Base-by-base conservation (phyloP, 1,140 invertebrate genomes). In the Diachasma alloeum region DNA sequence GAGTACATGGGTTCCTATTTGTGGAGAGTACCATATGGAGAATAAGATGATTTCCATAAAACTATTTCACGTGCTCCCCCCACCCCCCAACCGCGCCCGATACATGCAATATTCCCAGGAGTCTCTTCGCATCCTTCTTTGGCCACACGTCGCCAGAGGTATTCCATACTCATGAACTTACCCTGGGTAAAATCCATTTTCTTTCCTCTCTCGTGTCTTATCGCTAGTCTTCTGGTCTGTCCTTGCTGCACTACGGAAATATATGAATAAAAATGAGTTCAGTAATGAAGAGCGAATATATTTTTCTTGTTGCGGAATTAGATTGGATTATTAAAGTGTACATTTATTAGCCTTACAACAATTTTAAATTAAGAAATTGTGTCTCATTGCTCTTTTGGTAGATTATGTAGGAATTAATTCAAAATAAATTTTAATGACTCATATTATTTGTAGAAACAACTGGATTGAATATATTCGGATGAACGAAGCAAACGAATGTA, bases 31-130 rank as follows among this genome's bases (percentile, higher is more conserved):
- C 59, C 19, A 26, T 66, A 68, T 37, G 56, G 36, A 68, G 31
- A 72, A 37, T 67, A 56, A 68, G 46, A 59, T 13, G 63, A 75
- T 75, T 75, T 69, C 74, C 74, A 75, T 75, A 69, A 75, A 68
- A 69, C 63, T 53, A 69, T 74, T 42, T 36, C 42, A 53, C 74
- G 39, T 75, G 13, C 26, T 56, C 69, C 37, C 26, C 31, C 6
- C 31, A 2, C 31, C 31, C 31, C 31, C 31, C 2, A 31, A 2
- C 31, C 6, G 2, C 31, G 2, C 31, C 42, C 63, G 44, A 63
- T 75, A 72, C 26, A 75, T 53, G 63, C 74, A 69, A 75, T 75
- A 75, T 75, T 15, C 42, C 6, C 31, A 31, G 1, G 8, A 36
- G 46, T 71, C 42, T 44, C 44, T 44, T 46, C 22, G 5, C 70